A percentile compares a stretch with the other conserved stretches of the same genome.
These are phyloP conservation scores for Nemurella pictetii DNA, from an alignment of 2,888 invertebrate genomes.

Conservation along the genomic window DNA sequence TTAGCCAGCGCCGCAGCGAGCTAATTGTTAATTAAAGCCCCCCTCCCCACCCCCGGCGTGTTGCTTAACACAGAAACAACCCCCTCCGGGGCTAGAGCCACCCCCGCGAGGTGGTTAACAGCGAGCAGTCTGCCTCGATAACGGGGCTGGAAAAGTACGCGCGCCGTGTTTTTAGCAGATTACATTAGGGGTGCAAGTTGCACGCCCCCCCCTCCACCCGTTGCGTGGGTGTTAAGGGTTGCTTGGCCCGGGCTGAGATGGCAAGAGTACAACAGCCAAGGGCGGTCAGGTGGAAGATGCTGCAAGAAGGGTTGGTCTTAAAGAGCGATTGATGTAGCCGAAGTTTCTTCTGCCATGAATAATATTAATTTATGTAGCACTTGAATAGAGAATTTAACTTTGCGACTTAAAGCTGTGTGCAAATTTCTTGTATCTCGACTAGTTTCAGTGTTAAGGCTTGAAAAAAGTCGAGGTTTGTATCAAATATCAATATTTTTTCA, in stretches of 20 bases:
- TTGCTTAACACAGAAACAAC: not conserved
- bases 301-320: too few species aligned
- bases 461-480: too few species aligned
- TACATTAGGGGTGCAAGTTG: not conserved
- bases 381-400: too few species aligned
- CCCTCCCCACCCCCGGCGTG: not conserved
- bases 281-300: too few species aligned
- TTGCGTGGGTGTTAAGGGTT: not conserved
- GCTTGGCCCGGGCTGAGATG: not conserved
- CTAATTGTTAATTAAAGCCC: not conserved
- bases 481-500: too few species aligned
- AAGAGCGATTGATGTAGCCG: too few species aligned
- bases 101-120: not conserved
- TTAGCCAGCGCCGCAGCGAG: not conserved
- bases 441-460: too few species aligned
- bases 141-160: not conserved
- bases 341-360: too few species aligned
- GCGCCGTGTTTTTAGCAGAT: not conserved
- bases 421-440: too few species aligned
- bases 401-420: too few species aligned
- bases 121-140: not conserved
- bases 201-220: not conserved
- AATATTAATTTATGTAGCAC: too few species aligned
- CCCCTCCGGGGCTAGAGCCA: not conserved
- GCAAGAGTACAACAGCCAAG: too few species aligned